Evolutionary conservation across 2,113 vertebrate genomes (phyloP).

Genomic region (Leptocoma aspasia): DNA sequence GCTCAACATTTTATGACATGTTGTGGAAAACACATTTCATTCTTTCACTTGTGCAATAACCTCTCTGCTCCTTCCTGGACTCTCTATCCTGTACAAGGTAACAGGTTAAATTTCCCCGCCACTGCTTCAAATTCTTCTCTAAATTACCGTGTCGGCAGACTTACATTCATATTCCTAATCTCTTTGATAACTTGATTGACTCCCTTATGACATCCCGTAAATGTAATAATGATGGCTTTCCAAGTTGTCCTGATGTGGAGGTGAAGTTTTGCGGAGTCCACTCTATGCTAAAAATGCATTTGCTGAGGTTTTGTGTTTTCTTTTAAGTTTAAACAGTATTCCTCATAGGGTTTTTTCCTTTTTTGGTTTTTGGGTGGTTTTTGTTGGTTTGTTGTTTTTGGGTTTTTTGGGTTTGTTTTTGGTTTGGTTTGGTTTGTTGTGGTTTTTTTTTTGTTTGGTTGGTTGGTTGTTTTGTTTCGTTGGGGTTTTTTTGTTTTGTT

Average conservation of each 20-base stretch:
- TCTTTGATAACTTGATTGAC: background rate
- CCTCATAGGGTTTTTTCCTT: background rate
- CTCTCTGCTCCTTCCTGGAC: background rate
- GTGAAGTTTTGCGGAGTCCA: background rate
- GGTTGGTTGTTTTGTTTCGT: background rate
- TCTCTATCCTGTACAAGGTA: background rate
- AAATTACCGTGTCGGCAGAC: background rate
- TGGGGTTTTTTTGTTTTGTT: no score
- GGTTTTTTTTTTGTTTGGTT: no score
- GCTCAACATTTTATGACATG: background rate
- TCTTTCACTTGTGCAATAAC: background rate
- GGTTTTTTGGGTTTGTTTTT: background rate
- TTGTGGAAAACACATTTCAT: background rate
- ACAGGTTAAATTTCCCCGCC: background rate
- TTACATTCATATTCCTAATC: background rate
- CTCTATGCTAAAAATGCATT: background rate
- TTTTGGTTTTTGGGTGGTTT: background rate
- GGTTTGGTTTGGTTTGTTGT: background rate
- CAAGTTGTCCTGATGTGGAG: background rate
- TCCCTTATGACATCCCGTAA: background rate
- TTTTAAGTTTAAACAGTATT: background rate
- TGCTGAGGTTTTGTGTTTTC: rapidly evolving
- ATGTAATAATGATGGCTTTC: background rate
- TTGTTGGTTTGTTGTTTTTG: background rate
- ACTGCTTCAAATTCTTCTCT: background rate